These are phyloP conservation scores for Trachelus iudaicus DNA, from an alignment of 2,888 invertebrate species.

Conservation along the genomic window DNA sequence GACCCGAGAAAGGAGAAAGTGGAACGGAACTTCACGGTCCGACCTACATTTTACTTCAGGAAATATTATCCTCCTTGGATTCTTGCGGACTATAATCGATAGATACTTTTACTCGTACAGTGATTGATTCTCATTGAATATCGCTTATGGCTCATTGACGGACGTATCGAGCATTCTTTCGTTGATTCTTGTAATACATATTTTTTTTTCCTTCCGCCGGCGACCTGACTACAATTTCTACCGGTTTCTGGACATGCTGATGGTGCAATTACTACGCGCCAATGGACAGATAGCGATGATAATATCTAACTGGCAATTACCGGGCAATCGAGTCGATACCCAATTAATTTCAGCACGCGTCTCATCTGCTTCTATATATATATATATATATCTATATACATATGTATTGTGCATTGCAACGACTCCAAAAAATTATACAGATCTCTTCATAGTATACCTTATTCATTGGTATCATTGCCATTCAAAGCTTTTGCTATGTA, in stretches of 20 bases:
- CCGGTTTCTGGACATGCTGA: neutral
- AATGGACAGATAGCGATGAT: neutral
- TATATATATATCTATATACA: neutral
- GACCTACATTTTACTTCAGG: constrained; percentile 39
- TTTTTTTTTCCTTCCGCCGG: neutral
- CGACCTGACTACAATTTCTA: neutral
- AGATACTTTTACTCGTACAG: neutral
- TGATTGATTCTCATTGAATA: neutral
- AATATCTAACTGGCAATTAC: neutral
- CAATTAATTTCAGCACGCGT: constrained; percentile 1
- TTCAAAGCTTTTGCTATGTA: neutral
- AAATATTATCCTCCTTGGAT: neutral
- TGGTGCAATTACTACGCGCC: neutral
- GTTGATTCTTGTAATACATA: neutral
- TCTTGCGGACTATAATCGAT: neutral
- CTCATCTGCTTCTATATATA: neutral
- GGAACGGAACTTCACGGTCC: constrained; percentile 40
- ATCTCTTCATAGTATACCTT: neutral
- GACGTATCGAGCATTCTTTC: neutral
- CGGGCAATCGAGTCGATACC: neutral
- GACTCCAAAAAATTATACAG: neutral
- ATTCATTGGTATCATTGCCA: neutral
- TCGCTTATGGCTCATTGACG: neutral
- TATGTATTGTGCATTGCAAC: neutral
- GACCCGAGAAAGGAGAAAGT: constrained; percentile 55